These are phyloP conservation scores for Tetrapedia diversipes DNA, from an alignment of 2,888 invertebrate genomes.

Conservation along the genomic window DNA sequence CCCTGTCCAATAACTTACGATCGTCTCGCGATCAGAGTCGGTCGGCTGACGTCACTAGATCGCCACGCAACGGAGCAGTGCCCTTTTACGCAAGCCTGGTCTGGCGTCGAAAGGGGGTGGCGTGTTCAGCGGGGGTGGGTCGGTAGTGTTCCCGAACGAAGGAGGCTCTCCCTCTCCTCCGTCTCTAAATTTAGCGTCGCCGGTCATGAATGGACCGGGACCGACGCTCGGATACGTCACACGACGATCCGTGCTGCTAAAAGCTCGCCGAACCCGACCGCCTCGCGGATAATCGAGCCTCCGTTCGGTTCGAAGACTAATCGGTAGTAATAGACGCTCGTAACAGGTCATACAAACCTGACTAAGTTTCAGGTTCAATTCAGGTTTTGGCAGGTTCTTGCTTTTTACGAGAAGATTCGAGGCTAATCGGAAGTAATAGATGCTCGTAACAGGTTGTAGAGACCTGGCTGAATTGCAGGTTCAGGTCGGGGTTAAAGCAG, in stretches of 20 bases:
- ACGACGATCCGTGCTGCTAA: constrained; percentile 44
- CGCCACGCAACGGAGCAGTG: constrained; percentile 50
- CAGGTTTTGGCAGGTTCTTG: too few species aligned
- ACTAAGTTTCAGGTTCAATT: not conserved
- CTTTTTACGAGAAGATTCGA: too few species aligned
- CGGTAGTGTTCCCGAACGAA: constrained; percentile 64
- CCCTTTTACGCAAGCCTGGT: constrained; percentile 50
- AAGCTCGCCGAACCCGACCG: constrained; percentile 37
- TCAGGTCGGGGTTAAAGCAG: not conserved
- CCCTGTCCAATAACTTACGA: not conserved
- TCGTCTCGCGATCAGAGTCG: constrained; percentile 8
- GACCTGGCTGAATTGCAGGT: too few species aligned
- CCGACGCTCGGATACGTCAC: constrained; percentile 41
- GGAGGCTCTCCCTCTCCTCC: constrained; percentile 34
- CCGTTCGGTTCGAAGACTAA: not conserved
- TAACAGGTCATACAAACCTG: not conserved
- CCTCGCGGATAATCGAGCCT: constrained; percentile 29
- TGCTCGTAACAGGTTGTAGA: too few species aligned
- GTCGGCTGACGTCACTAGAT: constrained; percentile 39
- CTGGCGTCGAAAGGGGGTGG: constrained; percentile 32
- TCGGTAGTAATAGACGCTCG: constrained; percentile 2
- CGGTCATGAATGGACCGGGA: constrained; percentile 70
- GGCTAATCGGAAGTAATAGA: too few species aligned
- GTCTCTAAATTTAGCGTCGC: constrained; percentile 68
- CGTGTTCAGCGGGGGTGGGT: constrained; percentile 25